A percentile compares a stretch with the other conserved stretches of the same genome.
Evolutionary conservation across 2,888 invertebrate species (phyloP).

Genomic region (Agonopterix alstromeriana): DNA sequence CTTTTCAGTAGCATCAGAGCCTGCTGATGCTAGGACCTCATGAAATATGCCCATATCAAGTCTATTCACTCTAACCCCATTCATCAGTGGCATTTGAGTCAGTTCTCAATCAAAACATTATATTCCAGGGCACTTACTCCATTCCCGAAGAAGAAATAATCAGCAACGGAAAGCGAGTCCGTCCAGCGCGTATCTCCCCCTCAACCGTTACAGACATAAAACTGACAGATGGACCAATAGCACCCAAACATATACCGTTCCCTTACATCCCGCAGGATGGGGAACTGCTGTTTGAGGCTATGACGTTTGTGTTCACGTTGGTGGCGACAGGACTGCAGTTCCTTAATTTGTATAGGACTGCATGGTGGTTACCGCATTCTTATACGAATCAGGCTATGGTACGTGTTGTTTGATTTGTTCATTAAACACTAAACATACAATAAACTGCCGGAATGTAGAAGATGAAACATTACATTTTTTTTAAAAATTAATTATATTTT

Average conservation of each 20-base stretch:
- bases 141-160: constrained; percentile 51
- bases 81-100: no score
- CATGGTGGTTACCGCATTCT: constrained; percentile 98
- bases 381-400: constrained; percentile 93
- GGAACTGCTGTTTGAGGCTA: constrained; percentile 89
- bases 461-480: no score
- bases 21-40: no score
- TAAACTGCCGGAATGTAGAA: no score
- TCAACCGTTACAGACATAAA: constrained; percentile 35
- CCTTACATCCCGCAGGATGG: constrained; percentile 87
- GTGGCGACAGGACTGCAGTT: constrained; percentile 92
- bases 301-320: constrained; percentile 88
- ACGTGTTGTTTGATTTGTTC: constrained; percentile 28
- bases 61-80: no score
- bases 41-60: no score
- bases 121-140: constrained; percentile 34
- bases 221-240: constrained; percentile 57
- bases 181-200: constrained; percentile 33
- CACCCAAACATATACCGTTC: constrained; percentile 89
- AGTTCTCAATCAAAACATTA: no score
- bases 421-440: no score
- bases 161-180: constrained; percentile 41
- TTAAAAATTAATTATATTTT: no score
- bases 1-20: no score
- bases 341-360: constrained; percentile 94